A percentile compares a stretch with the other conserved stretches of the same genome.
These are phyloP conservation scores for Bovichtus diacanthus DNA, from an alignment of 2,797 vertebrate genomes.

Conservation along the genomic window DNA sequence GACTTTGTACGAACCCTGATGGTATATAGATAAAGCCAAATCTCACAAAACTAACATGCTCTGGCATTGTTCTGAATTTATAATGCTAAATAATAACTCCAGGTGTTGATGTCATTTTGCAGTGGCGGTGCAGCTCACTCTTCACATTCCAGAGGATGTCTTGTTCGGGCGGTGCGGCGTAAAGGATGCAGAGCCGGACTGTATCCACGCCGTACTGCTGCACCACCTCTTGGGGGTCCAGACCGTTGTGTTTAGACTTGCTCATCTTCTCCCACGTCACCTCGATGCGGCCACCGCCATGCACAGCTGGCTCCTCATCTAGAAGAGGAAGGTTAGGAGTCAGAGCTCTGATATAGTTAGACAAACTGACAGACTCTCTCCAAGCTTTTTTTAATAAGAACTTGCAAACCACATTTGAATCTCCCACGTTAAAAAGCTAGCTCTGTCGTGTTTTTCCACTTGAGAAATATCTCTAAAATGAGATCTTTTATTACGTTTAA, in stretches of 20 bases:
- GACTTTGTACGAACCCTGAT: no score
- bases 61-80: neutral
- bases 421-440: no score
- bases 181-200: conserved; percentile 92
- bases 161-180: conserved; percentile 94
- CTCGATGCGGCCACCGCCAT: conserved; percentile 82
- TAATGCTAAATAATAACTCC: neutral
- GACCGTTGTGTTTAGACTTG: conserved; percentile 96
- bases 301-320: conserved; percentile 87
- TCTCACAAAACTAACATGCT: neutral
- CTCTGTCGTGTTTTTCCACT: neutral
- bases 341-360: neutral
- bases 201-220: conserved; percentile 93
- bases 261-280: conserved; percentile 99
- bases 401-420: neutral
- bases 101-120: neutral
- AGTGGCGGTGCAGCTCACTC: conserved; percentile 84
- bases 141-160: conserved; percentile 96
- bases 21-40: neutral
- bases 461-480: neutral
- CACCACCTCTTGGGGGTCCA: conserved; percentile 92
- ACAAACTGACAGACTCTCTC: neutral
- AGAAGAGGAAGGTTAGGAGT: conserved; percentile 1
- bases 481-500: neutral
- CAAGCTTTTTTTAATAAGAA: neutral